Evolutionary conservation across 2,888 invertebrate species (phyloP), one percentile per base, ranked within the genome.

Genomic region (Zeuzera pyrina): DNA sequence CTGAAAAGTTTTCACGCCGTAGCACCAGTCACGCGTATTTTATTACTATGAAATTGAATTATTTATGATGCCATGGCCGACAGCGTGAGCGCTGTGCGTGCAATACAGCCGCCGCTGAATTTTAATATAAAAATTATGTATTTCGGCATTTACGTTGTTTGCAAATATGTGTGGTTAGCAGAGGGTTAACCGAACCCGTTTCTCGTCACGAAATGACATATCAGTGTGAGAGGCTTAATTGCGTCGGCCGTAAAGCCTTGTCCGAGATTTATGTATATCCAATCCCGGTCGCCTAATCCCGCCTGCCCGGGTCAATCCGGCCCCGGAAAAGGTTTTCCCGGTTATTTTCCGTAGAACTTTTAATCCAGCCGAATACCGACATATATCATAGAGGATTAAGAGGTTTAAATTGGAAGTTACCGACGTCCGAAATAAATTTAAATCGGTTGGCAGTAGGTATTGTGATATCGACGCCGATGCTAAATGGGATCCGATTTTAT

Each of bases 351-450:
- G 76, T 74, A 73, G 78, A 83, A 83, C 83, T 83, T 83, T 83
- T 83, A 83, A 83, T 83, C 83, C 83, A 52, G 67, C 73, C 71
- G 79, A 83, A 83, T 83, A 81, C 83, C 83, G 73, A 77, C 78
- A 83, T 83, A 79, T 79, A 83, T 83, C 83, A 83, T 83, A 79
- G 74, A 70, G 83, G 83, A 83, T 83, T 83, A 83, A 83, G 81
- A 81, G 83, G 83, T 81, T 83, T 83, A 83, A 83, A 83, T 83
- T 83, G 83, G 83, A 83, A 83, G 83, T 83, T 81, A 83, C 83
- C 83, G 79, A 79, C 83, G 83, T 76, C 76, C 78, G 78, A 79
- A 79, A 83, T 83, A 83, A 83, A 83, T 83, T 83, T 79, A 78
- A 79, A 83, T 81, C 83, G 83, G 72, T 65, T 69, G 77, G 79